A percentile compares a stretch with the other conserved stretches of the same genome.
phyloP scores from a whole-genome alignment of 2,888 invertebrate genomes.

The Torymus tubicola region DNA sequence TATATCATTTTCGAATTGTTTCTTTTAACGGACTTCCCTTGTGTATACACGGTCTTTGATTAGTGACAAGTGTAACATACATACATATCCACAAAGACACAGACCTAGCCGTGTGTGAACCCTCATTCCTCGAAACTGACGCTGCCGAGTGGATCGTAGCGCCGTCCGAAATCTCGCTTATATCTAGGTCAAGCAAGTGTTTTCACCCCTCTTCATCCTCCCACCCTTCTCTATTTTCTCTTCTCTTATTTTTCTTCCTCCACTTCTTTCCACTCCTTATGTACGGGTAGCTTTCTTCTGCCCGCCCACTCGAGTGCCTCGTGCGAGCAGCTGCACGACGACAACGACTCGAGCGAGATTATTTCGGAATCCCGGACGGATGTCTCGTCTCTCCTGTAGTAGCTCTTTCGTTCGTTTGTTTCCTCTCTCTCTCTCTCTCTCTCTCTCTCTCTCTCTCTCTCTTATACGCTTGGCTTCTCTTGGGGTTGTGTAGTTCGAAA shows the following conservation, averaged over 20 bases:
- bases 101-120: no score
- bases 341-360: constrained; percentile 29
- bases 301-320: background rate
- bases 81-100: background rate
- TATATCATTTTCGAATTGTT: no score
- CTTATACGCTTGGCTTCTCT: no score
- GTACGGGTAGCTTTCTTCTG: background rate
- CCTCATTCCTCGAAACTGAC: no score
- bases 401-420: background rate
- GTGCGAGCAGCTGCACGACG: background rate
- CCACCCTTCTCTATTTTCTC: background rate
- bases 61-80: background rate
- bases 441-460: background rate
- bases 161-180: constrained; percentile 18
- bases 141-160: background rate
- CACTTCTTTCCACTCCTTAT: constrained; percentile 10
- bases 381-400: background rate
- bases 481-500: no score
- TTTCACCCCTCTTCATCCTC: constrained; percentile 2
- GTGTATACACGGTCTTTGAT: constrained; percentile 20
- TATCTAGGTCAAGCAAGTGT: constrained; percentile 45
- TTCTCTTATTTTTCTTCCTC: background rate
- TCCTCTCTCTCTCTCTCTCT: background rate
- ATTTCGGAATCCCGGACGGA: constrained; percentile 4
- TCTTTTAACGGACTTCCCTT: no score